A percentile compares a stretch with the other conserved stretches of the same genome.
phyloP scores from a whole-genome alignment of 2,797 vertebrate genomes.

The Arnoldichthys spilopterus region DNA sequence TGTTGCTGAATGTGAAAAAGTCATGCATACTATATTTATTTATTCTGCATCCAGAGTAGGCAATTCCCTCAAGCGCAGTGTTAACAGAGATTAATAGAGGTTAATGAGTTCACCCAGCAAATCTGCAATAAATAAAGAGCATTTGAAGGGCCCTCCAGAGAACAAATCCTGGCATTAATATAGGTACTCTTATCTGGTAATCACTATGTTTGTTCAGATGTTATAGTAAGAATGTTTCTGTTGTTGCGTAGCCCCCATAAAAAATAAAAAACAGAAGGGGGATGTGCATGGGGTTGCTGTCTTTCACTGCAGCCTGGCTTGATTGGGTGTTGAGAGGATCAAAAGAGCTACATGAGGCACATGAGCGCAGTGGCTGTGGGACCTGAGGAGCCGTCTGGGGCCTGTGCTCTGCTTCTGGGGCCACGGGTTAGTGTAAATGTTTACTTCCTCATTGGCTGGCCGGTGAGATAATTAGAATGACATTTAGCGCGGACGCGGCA shows the following conservation, averaged over 20 bases:
- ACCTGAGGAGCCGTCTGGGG: slow-evolving; percentile 36
- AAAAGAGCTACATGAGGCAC: slow-evolving; percentile 45
- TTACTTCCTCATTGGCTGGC: slow-evolving; percentile 67
- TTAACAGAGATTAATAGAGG: slow-evolving; percentile 38
- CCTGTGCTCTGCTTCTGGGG: slow-evolving; percentile 42
- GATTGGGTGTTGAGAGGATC: slow-evolving; percentile 47
- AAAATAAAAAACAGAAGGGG: neutral
- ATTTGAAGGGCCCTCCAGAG: slow-evolving; percentile 40
- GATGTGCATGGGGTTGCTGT: neutral
- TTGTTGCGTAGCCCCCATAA: slow-evolving; percentile 30
- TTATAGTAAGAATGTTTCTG: neutral
- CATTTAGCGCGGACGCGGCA: slow-evolving; percentile 70
- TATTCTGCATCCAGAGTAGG: slow-evolving; percentile 5
- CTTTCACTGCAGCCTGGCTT: slow-evolving; percentile 40
- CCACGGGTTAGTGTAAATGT: slow-evolving; percentile 70
- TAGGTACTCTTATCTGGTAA: slow-evolving; percentile 6
- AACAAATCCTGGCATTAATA: slow-evolving; percentile 23
- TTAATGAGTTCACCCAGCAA: slow-evolving; percentile 45
- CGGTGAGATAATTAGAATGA: slow-evolving; percentile 77
- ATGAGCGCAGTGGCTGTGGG: neutral
- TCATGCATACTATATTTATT: slow-evolving; percentile 33
- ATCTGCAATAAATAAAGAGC: slow-evolving; percentile 39
- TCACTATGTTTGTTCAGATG: slow-evolving; percentile 18
- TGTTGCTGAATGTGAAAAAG: slow-evolving; percentile 18
- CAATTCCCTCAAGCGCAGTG: slow-evolving; percentile 31